Percentiles rank a stretch among this genome's conserved stretches.
Evolutionary conservation across 2,113 vertebrate genomes (phyloP).

Genomic region (Nibea albiflora): DNA sequence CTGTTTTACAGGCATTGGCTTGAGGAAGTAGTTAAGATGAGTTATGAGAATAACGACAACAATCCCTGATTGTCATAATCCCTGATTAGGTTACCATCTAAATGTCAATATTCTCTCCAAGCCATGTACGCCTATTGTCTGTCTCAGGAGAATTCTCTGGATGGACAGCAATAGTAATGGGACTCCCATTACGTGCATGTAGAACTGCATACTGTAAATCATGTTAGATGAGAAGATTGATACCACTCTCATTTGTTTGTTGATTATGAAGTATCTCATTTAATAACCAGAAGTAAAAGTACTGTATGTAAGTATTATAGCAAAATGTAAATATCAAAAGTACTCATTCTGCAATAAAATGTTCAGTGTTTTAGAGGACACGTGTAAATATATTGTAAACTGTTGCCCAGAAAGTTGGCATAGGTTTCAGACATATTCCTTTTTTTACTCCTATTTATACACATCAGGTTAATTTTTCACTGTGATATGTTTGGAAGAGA

Average conservation of each 20-base stretch:
- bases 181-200: conserved; percentile 52
- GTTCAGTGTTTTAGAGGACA: too few species aligned
- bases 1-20: conserved; percentile 7
- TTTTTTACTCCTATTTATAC: too few species aligned
- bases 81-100: conserved; percentile 62
- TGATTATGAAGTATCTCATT: background rate
- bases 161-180: conserved; percentile 13
- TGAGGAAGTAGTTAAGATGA: background rate
- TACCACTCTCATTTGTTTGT: background rate
- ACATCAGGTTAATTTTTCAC: too few species aligned
- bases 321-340: too few species aligned
- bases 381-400: too few species aligned
- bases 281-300: too few species aligned
- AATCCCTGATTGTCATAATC: conserved; percentile 21
- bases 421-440: too few species aligned
- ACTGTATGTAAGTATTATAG: too few species aligned
- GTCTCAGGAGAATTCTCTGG: conserved; percentile 11
- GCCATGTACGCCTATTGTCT: conserved; percentile 58
- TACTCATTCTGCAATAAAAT: too few species aligned
- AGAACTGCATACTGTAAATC: conserved; percentile 36
- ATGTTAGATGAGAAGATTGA: background rate
- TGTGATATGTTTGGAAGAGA: too few species aligned
- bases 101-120: conserved; percentile 49
- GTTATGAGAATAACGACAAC: conserved; percentile 36
- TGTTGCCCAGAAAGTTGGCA: too few species aligned